Evolutionary conservation across 2,888 invertebrate genomes (phyloP).

Genomic region (Theretra japonica): DNA sequence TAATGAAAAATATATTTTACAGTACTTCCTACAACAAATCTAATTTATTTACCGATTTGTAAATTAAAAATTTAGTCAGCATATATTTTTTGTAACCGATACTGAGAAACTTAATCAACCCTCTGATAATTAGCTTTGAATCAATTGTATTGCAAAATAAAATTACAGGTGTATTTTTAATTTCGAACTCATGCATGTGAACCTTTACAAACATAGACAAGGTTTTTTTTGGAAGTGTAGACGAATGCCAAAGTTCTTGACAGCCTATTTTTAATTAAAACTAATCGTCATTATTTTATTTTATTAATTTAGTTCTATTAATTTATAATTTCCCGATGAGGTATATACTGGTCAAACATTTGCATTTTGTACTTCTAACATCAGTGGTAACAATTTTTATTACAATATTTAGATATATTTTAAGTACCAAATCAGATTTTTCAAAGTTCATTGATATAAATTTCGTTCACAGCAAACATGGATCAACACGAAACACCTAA

Average conservation of each 20-base stretch:
- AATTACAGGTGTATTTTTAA: background rate
- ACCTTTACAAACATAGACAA: conserved; percentile 22
- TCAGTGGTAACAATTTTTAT: conserved; percentile 6
- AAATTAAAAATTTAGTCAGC: background rate
- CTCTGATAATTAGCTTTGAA: background rate
- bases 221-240: background rate
- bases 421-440: background rate
- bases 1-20: background rate
- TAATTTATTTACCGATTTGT: background rate
- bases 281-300: background rate
- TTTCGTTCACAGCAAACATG: conserved; percentile 38
- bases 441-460: background rate
- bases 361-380: conserved; percentile 18
- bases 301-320: background rate
- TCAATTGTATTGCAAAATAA: background rate
- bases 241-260: conserved; percentile 7
- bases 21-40: background rate
- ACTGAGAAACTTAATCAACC: background rate
- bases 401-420: background rate
- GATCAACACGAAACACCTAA: conserved; percentile 42
- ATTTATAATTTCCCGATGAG: background rate
- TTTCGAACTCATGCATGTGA: background rate
- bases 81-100: background rate
- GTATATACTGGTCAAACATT: conserved; percentile 10
- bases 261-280: background rate